Evolutionary conservation across 2,113 vertebrate genomes (phyloP).

Genomic region (Caretta caretta): DNA sequence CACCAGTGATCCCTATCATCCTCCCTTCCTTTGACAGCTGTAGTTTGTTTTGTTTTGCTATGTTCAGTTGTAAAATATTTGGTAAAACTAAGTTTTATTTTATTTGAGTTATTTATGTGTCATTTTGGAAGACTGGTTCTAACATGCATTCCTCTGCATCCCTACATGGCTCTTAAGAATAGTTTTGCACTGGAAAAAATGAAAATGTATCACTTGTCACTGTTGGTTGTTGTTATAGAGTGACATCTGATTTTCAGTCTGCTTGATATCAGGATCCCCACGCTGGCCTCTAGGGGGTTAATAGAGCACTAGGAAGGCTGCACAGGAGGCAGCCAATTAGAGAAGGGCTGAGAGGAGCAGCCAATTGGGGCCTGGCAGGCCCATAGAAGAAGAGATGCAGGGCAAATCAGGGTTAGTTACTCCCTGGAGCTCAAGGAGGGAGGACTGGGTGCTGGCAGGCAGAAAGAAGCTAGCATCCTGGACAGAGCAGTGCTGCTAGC

Average conservation of each 20-base stretch:
- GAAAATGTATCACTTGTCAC: not conserved
- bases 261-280: not conserved
- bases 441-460: no score
- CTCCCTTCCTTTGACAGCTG: not conserved
- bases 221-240: not conserved
- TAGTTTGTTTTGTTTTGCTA: not conserved
- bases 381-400: no score
- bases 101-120: not conserved
- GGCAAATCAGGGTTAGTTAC: no score
- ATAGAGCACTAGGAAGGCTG: no score
- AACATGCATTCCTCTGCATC: not conserved
- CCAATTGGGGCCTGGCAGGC: no score
- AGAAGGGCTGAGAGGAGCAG: no score
- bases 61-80: not conserved
- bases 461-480: no score
- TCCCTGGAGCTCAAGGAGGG: no score
- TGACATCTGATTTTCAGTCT: not conserved
- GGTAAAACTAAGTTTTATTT: not conserved
- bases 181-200: not conserved
- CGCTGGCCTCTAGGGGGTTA: no score
- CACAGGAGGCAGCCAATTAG: no score
- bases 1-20: not conserved
- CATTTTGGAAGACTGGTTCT: not conserved
- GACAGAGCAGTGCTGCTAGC: no score
- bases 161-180: not conserved